phyloP scores from a whole-genome alignment of 2,888 invertebrate genomes.

The Hypomecis atomaria region DNA sequence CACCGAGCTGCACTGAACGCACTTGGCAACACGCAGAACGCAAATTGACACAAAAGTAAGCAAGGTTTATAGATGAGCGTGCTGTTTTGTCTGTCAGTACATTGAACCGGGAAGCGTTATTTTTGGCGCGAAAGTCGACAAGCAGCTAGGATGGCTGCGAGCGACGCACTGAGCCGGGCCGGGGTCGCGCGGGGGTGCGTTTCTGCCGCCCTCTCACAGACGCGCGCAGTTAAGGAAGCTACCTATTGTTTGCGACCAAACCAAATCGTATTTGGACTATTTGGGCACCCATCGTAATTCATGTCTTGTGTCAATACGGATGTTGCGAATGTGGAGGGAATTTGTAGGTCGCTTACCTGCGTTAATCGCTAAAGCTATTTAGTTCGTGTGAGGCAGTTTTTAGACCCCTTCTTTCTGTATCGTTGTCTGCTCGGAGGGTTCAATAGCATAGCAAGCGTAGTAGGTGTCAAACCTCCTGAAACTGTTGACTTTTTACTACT shows the following conservation, averaged over 20 bases:
- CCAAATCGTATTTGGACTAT: constrained; percentile 8
- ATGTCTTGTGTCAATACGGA: constrained; percentile 25
- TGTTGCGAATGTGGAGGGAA: constrained; percentile 9
- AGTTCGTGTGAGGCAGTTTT: not conserved
- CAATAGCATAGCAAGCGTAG: no score
- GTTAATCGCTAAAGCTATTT: not conserved
- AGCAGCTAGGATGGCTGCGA: constrained; percentile 5
- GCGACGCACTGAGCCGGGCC: constrained; percentile 39
- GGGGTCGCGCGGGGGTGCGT: constrained; percentile 40
- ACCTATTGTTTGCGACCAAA: constrained; percentile 25
- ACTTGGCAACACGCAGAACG: constrained; percentile 16
- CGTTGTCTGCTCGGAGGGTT: no score
- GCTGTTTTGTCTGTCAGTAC: constrained; percentile 24
- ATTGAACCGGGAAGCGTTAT: constrained; percentile 42
- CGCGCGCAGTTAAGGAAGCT: constrained; percentile 37
- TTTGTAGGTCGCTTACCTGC: not conserved
- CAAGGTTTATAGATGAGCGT: constrained; percentile 16
- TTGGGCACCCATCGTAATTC: constrained; percentile 32
- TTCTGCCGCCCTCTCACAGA: constrained; percentile 36
- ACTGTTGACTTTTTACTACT: no score
- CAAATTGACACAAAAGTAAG: not conserved
- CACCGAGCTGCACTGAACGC: constrained; percentile 42
- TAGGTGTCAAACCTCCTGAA: no score
- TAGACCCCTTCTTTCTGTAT: no score
- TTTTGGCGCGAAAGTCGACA: constrained; percentile 26